phyloP scores from a whole-genome alignment of 2,888 invertebrate species.

The Neoaliturus tenellus region DNA sequence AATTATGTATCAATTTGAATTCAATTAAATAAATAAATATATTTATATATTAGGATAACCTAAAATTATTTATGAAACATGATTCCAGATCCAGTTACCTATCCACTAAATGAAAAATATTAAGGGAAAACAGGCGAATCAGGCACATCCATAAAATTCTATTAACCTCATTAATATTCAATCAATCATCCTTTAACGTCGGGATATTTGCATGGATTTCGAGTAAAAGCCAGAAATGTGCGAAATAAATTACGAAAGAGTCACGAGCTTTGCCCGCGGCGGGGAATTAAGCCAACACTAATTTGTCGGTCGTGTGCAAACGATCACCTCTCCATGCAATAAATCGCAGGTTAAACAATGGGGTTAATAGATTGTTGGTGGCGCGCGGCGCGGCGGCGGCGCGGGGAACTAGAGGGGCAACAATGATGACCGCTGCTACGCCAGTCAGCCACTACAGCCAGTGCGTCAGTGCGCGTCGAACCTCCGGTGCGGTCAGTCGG shows the following conservation, averaged over 20 bases:
- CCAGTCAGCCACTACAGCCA: not conserved
- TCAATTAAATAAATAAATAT: too few species aligned
- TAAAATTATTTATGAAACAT: too few species aligned
- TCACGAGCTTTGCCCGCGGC: not conserved
- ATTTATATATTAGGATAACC: too few species aligned
- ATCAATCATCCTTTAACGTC: not conserved
- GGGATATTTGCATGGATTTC: not conserved
- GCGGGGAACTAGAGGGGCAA: not conserved
- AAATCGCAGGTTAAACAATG: constrained; percentile 24
- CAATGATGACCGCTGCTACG: not conserved
- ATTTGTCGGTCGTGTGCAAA: constrained; percentile 5
- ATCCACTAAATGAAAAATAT: too few species aligned
- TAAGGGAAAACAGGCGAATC: too few species aligned
- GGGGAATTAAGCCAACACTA: constrained; percentile 1
- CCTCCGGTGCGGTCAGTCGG: not conserved
- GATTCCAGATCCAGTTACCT: too few species aligned
- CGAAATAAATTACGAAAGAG: not conserved
- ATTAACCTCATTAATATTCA: not conserved
- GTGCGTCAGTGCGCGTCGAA: constrained; percentile 6
- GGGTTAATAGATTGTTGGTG: constrained; percentile 13
- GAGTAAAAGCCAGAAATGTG: not conserved
- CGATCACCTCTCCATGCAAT: not conserved
- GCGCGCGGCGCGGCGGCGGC: not conserved
- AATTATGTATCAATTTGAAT: too few species aligned
- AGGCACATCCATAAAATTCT: not conserved